These are phyloP conservation scores for Protonibea diacanthus DNA, from an alignment of 2,797 vertebrate genomes.

Conservation along the genomic window DNA sequence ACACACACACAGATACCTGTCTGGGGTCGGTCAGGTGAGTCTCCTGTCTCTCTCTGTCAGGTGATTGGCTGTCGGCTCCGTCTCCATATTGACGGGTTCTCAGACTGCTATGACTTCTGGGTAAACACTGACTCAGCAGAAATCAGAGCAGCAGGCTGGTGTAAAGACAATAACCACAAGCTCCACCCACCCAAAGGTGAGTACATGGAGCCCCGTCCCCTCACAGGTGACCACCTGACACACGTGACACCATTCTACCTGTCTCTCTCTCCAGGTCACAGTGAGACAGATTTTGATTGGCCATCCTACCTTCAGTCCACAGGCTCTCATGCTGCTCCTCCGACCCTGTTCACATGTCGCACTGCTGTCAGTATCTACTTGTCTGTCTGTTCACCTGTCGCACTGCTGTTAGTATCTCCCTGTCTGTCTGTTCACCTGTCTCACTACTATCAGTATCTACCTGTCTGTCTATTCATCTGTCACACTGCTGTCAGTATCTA, in stretches of 20 bases:
- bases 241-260: not conserved
- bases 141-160: slow-evolving; percentile 89
- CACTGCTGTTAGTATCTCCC: too few species aligned
- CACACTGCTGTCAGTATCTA: not conserved
- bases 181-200: slow-evolving; percentile 91
- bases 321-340: slow-evolving; percentile 88
- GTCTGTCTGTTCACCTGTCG: not conserved
- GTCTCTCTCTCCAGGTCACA: slow-evolving; percentile 84
- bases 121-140: slow-evolving; percentile 90
- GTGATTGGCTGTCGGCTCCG: slow-evolving; percentile 89
- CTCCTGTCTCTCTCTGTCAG: slow-evolving; percentile 68
- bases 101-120: slow-evolving; percentile 94
- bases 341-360: slow-evolving; percentile 86
- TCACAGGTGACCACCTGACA: not conserved
- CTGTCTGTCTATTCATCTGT: slow-evolving; percentile 11
- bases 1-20: slow-evolving; percentile 2
- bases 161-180: slow-evolving; percentile 86
- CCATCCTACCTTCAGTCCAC: slow-evolving; percentile 87
- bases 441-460: slow-evolving; percentile 54
- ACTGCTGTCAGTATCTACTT: slow-evolving; percentile 71
- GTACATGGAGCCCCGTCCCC: not conserved
- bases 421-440: not conserved
- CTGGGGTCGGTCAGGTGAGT: not conserved
- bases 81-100: slow-evolving; percentile 91
- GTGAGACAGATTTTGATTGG: slow-evolving; percentile 91